A percentile compares a stretch with the other conserved stretches of the same genome.
Conservation (phyloP, 1,140 invertebrate species). For the Dolichoris vasculosae region DNA sequence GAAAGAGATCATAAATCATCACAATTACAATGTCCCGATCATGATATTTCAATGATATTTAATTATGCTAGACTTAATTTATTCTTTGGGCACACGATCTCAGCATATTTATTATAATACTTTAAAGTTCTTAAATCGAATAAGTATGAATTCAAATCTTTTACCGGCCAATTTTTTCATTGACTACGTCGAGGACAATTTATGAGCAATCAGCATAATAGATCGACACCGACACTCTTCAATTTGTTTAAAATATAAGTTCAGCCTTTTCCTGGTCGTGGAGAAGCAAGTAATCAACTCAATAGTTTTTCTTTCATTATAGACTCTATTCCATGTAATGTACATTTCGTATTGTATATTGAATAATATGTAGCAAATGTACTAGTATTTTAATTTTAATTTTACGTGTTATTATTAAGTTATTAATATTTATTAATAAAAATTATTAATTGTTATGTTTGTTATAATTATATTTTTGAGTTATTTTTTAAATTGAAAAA, state of each 20-base stretch:
- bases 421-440: too few relatives aligned
- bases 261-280: background rate
- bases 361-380: too few relatives aligned
- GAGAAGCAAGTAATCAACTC: background rate
- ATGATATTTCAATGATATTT: background rate
- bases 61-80: background rate
- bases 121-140: slow-evolving; percentile 38
- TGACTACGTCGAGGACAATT: slow-evolving; percentile 19
- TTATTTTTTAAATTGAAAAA: too few relatives aligned
- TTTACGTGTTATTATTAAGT: too few relatives aligned
- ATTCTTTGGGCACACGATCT: background rate
- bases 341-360: too few relatives aligned
- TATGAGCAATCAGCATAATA: slow-evolving; percentile 20
- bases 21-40: background rate
- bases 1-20: background rate
- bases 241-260: slow-evolving; percentile 1
- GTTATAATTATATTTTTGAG: too few relatives aligned
- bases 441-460: too few relatives aligned
- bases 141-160: background rate
- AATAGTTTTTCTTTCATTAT: background rate
- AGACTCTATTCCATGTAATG: background rate
- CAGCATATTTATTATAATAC: background rate
- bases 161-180: slow-evolving; percentile 44
- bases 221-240: slow-evolving; percentile 7
- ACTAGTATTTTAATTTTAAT: too few relatives aligned